Conservation (phyloP, 2,888 invertebrate species). For the Spilarctia lutea region DNA sequence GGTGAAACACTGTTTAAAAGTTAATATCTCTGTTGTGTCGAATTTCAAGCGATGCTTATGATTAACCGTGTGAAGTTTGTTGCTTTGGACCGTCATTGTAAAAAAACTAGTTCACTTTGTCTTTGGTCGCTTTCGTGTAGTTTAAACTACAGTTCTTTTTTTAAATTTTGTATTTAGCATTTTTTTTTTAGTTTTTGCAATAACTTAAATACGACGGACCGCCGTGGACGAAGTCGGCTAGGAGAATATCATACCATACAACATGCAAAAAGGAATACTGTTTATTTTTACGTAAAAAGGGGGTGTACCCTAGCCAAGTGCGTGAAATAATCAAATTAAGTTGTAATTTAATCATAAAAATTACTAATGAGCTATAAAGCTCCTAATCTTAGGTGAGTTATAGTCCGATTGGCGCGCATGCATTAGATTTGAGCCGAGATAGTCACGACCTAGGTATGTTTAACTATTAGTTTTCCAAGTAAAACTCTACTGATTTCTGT, state of each 20-base stretch:
- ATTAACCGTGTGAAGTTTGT: conserved; percentile 17
- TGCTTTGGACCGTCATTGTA: conserved; percentile 9
- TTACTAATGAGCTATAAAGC: conserved; percentile 11
- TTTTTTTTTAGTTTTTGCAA: not conserved
- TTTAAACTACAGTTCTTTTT: not conserved
- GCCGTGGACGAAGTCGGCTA: no score
- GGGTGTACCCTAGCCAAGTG: not conserved
- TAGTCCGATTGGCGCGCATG: not conserved
- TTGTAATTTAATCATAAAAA: not conserved
- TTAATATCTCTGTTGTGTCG: conserved; percentile 22
- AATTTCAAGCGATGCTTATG: conserved; percentile 17
- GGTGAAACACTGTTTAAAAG: conserved; percentile 21
- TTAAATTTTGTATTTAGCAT: not conserved
- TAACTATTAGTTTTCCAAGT: conserved; percentile 31
- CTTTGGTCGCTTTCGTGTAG: conserved; percentile 9
- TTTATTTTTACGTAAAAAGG: not conserved
- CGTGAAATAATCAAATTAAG: conserved; percentile 7
- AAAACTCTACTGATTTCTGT: conserved; percentile 16
- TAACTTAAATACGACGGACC: no score
- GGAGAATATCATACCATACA: no score
- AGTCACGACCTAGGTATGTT: conserved; percentile 34
- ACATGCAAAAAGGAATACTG: no score
- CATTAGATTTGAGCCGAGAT: conserved; percentile 41
- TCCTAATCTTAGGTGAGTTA: conserved; percentile 8
- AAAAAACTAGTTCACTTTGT: conserved; percentile 14